Percentiles rank a stretch among this genome's conserved stretches.
Evolutionary conservation across 2,797 vertebrate species (phyloP).

Genomic region (Bufotes viridis): DNA sequence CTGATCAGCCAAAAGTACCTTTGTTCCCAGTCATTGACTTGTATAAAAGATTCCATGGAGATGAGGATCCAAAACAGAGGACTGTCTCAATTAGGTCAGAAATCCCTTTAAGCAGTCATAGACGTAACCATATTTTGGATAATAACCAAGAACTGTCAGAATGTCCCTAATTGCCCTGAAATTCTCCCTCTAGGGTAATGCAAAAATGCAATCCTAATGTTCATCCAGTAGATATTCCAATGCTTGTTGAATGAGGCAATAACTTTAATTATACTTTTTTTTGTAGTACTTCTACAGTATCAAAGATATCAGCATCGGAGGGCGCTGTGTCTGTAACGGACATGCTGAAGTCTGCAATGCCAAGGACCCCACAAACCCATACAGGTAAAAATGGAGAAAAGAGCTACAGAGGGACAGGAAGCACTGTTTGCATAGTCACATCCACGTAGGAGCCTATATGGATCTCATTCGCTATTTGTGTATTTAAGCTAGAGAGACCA

Average conservation of each 20-base stretch:
- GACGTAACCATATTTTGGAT: not conserved
- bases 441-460: not conserved
- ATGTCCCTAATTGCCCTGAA: not conserved
- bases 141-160: not conserved
- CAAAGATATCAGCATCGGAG: slow-evolving; percentile 89
- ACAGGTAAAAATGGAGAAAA: slow-evolving; percentile 80
- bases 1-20: too few relatives aligned
- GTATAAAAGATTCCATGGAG: too few relatives aligned
- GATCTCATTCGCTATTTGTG: not conserved
- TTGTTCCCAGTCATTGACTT: too few relatives aligned
- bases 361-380: slow-evolving; percentile 87
- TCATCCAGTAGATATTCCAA: not conserved
- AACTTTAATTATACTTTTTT: not conserved
- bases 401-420: not conserved
- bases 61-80: too few relatives aligned
- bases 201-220: not conserved
- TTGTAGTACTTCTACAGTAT: slow-evolving; percentile 90
- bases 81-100: too few relatives aligned
- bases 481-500: not conserved
- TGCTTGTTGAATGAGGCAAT: not conserved
- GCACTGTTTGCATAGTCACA: not conserved
- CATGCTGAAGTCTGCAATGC: slow-evolving; percentile 89
- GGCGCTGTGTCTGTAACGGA: slow-evolving; percentile 85
- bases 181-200: not conserved
- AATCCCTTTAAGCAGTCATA: not conserved